These are phyloP conservation scores for Lamprotornis superbus DNA, from an alignment of 2,113 vertebrate genomes.

Conservation along the genomic window DNA sequence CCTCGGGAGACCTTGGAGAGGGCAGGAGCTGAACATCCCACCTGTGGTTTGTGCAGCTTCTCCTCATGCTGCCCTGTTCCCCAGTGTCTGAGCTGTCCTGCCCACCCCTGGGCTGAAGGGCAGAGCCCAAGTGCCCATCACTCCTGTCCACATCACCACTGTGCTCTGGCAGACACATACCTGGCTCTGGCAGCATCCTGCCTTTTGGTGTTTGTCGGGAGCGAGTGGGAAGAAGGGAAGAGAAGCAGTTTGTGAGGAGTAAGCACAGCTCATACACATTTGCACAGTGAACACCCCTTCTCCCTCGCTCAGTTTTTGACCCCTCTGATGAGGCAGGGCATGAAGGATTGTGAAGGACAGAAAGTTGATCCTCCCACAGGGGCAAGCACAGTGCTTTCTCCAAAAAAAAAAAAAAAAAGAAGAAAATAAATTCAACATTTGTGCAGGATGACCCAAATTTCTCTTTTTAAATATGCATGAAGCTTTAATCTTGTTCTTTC, in stretches of 20 bases:
- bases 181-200: neutral
- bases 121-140: neutral
- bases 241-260: neutral
- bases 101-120: neutral
- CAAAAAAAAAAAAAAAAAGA: too few species aligned
- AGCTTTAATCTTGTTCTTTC: slow-evolving; percentile 25
- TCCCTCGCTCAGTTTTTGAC: neutral
- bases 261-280: neutral
- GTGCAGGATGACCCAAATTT: slow-evolving; percentile 13
- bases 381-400: neutral
- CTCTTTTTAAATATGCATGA: neutral
- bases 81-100: fast-evolving
- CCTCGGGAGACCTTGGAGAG: neutral
- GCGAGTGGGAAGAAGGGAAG: neutral
- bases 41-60: neutral
- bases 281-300: fast-evolving
- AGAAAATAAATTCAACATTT: neutral
- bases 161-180: fast-evolving
- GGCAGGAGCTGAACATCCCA: neutral
- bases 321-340: neutral
- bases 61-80: neutral
- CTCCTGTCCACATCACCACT: neutral
- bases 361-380: neutral
- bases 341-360: neutral
- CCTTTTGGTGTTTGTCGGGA: neutral